These are phyloP conservation scores for Drosophila lutescens DNA, from an alignment of 2,888 invertebrate genomes.

Conservation along the genomic window DNA sequence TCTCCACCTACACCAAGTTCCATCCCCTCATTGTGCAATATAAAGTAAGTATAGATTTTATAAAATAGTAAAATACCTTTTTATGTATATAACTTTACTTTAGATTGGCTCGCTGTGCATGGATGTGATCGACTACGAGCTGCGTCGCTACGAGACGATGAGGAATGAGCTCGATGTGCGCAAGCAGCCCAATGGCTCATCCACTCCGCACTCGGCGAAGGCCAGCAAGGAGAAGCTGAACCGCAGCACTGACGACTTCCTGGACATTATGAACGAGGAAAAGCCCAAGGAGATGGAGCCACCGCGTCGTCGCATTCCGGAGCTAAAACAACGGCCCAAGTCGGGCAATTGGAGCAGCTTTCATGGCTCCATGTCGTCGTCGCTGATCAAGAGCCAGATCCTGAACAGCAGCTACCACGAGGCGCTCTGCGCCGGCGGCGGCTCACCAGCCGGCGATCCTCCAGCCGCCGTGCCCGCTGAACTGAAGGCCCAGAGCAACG, in stretches of 20 bases:
- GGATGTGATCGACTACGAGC: slow-evolving; percentile 97
- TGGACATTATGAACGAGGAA: slow-evolving; percentile 85
- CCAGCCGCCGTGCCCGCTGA: slow-evolving; percentile 55
- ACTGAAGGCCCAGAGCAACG: slow-evolving; percentile 80
- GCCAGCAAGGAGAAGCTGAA: slow-evolving; percentile 83
- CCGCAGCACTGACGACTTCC: slow-evolving; percentile 82
- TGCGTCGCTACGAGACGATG: slow-evolving; percentile 97
- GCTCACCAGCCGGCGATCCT: slow-evolving; percentile 62
- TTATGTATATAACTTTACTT: not conserved
- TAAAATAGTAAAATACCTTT: accelerated
- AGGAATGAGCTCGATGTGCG: slow-evolving; percentile 89
- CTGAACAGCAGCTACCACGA: slow-evolving; percentile 90
- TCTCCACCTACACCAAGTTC: slow-evolving; percentile 97
- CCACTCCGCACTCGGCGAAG: slow-evolving; percentile 79
- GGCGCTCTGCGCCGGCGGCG: slow-evolving; percentile 84
- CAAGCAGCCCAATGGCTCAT: slow-evolving; percentile 80
- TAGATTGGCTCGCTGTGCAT: slow-evolving; percentile 96
- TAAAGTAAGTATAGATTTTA: slow-evolving; percentile 87
- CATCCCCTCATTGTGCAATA: slow-evolving; percentile 97
- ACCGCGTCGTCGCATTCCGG: slow-evolving; percentile 89
- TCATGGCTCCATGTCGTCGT: slow-evolving; percentile 85
- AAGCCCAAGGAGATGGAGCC: slow-evolving; percentile 86
- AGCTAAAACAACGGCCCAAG: slow-evolving; percentile 90
- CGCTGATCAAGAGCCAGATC: slow-evolving; percentile 86
- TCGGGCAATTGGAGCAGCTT: slow-evolving; percentile 88